These are phyloP conservation scores for Athalia cordata DNA, from an alignment of 2,888 invertebrate genomes.

Conservation along the genomic window DNA sequence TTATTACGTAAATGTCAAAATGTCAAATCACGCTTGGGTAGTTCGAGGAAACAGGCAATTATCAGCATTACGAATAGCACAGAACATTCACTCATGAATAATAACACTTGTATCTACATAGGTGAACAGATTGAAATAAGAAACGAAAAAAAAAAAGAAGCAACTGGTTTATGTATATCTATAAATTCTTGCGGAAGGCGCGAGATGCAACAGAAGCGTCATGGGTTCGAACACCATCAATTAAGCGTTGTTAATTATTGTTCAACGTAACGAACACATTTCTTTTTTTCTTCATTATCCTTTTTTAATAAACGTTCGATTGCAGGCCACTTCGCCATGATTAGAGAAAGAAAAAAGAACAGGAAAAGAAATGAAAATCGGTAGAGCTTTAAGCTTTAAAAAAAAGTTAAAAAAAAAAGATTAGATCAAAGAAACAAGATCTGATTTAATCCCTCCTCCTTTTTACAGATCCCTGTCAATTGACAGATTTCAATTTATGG, in stretches of 20 bases:
- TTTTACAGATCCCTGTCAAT: too few species aligned
- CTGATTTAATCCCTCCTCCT: too few species aligned
- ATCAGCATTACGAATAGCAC: conserved; percentile 42
- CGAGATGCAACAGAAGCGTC: background rate
- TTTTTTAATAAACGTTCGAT: background rate
- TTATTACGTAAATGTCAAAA: conserved; percentile 60
- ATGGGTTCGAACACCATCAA: conserved; percentile 33
- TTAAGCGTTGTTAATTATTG: conserved; percentile 30
- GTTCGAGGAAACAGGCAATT: conserved; percentile 49
- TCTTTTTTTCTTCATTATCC: conserved; percentile 32
- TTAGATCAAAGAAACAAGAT: too few species aligned
- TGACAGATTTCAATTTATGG: too few species aligned
- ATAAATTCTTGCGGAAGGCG: background rate
- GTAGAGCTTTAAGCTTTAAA: too few species aligned
- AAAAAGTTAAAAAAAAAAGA: too few species aligned
- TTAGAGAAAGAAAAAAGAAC: background rate
- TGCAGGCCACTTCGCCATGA: background rate
- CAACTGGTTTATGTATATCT: background rate
- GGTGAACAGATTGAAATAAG: background rate
- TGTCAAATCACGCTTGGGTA: conserved; percentile 62
- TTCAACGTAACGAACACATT: conserved; percentile 21
- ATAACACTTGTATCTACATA: conserved; percentile 34
- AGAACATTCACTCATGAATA: conserved; percentile 55
- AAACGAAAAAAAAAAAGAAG: background rate
- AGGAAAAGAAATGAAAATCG: too few species aligned